These are phyloP conservation scores for Labrus mixtus DNA, from an alignment of 2,113 vertebrate genomes.

Conservation along the genomic window DNA sequence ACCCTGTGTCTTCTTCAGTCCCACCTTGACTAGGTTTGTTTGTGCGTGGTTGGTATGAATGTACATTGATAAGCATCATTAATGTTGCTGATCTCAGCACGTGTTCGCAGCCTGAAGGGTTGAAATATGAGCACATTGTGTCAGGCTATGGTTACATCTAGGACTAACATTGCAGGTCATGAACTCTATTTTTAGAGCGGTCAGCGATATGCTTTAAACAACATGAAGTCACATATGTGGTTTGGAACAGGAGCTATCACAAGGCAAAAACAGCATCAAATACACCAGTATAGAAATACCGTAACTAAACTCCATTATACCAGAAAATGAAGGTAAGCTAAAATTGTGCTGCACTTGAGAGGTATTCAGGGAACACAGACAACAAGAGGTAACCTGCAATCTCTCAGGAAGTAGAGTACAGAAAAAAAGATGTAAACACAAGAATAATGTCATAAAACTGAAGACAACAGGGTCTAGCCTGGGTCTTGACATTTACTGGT, in stretches of 20 bases:
- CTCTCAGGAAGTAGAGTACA: constrained; percentile 25
- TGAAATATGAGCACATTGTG: not conserved
- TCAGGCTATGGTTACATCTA: not conserved
- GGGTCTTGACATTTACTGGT: constrained; percentile 11
- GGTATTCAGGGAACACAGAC: constrained; percentile 55
- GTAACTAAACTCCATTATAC: too few species aligned
- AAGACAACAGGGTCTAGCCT: not conserved
- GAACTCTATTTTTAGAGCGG: not conserved
- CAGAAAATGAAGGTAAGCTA: constrained; percentile 13
- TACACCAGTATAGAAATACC: too few species aligned
- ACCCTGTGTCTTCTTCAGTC: constrained; percentile 14
- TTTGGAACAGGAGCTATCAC: not conserved
- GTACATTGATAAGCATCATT: not conserved
- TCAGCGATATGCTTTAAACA: not conserved
- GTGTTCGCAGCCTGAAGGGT: not conserved
- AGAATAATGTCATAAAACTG: constrained; percentile 28
- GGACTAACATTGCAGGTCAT: not conserved
- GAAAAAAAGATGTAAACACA: constrained; percentile 45
- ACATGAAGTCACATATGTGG: not conserved
- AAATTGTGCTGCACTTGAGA: constrained; percentile 33
- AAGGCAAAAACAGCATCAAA: too few species aligned
- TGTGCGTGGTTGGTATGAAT: not conserved
- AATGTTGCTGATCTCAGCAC: constrained; percentile 5
- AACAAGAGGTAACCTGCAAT: constrained; percentile 61
- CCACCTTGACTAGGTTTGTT: constrained; percentile 1